These are phyloP conservation scores for Cataglyphis cursor DNA, from an alignment of 2,888 invertebrate genomes.

Conservation along the genomic window DNA sequence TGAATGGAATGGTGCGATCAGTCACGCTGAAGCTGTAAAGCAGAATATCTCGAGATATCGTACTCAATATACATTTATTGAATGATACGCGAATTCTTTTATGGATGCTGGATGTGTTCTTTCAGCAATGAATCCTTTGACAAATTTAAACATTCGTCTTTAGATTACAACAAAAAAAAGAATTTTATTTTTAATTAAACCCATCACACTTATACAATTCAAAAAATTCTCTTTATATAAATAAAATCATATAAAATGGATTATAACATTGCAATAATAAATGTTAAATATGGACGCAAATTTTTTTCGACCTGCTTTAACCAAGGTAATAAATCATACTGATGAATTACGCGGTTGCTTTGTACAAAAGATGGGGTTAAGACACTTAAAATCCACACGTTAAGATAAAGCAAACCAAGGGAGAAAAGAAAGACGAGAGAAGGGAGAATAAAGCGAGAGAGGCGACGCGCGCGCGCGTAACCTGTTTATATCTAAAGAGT, in stretches of 20 bases:
- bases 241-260: neutral
- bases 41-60: neutral
- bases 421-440: conserved; percentile 24
- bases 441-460: conserved; percentile 38
- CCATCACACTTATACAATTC: neutral
- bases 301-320: neutral
- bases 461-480: conserved; percentile 55
- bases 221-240: neutral
- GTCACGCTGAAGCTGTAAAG: conserved; percentile 20
- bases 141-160: conserved; percentile 11
- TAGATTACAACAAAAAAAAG: neutral
- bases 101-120: neutral
- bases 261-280: neutral
- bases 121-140: neutral
- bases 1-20: conserved; percentile 39
- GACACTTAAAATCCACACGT: conserved; percentile 20
- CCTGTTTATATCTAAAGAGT: conserved; percentile 70
- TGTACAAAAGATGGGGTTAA: conserved; percentile 19
- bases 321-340: conserved; percentile 7
- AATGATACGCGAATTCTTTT: conserved; percentile 13
- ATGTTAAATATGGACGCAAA: neutral
- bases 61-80: neutral
- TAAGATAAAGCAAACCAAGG: conserved; percentile 40
- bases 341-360: neutral
- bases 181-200: neutral